Conservation (phyloP, 2,888 invertebrate species). For the Tachina fera region DNA sequence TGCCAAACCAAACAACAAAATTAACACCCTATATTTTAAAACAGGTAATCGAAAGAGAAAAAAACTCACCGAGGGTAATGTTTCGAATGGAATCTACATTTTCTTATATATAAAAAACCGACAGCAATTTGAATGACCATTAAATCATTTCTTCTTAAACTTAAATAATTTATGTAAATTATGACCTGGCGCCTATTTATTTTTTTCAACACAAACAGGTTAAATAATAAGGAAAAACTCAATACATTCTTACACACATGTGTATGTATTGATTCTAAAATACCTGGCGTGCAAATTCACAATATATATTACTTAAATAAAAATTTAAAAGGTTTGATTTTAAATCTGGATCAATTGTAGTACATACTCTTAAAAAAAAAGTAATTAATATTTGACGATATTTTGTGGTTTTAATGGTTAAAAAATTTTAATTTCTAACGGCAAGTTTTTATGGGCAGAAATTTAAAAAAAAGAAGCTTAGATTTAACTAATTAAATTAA, state of each 20-base stretch:
- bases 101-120: not conserved
- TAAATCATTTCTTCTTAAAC: not conserved
- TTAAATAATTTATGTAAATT: conserved; percentile 19
- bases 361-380: not conserved
- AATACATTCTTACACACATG: too few species aligned
- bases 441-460: not conserved
- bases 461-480: too few species aligned
- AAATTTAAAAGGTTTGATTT: too few species aligned
- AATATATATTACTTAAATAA: too few species aligned
- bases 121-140: not conserved
- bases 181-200: conserved; percentile 34
- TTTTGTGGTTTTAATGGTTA: not conserved
- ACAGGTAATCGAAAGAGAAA: not conserved
- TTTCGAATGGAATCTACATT: conserved; percentile 12
- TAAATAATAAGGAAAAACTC: not conserved
- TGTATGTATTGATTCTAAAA: too few species aligned
- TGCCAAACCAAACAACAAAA: not conserved
- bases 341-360: not conserved
- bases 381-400: not conserved
- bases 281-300: too few species aligned
- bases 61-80: not conserved
- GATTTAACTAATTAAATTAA: too few species aligned
- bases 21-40: not conserved
- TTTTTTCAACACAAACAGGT: not conserved
- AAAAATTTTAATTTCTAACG: not conserved